A percentile compares a stretch with the other conserved stretches of the same genome.
Conservation (phyloP, 2,888 invertebrate genomes). For the Acrocyrtus sp. region DNA sequence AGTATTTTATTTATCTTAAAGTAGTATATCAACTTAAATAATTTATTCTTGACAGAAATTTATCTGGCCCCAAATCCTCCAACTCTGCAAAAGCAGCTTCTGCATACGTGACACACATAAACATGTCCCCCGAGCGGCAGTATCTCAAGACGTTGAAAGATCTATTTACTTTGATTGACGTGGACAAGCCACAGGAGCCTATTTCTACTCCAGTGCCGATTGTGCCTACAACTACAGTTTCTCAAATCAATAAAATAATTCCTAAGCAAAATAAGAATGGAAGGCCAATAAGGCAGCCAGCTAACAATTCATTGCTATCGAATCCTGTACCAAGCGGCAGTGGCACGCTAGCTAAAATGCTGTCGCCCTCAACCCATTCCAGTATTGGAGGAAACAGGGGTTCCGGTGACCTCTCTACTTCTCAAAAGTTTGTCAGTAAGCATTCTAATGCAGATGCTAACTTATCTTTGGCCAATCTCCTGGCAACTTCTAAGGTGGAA, state of each 20-base stretch:
- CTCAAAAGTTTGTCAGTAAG: constrained; percentile 33
- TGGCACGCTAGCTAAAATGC: constrained; percentile 58
- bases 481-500: constrained; percentile 69
- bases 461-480: constrained; percentile 69
- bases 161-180: constrained; percentile 12
- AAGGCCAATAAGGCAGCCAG: constrained; percentile 24
- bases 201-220: constrained; percentile 10
- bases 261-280: constrained; percentile 42
- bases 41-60: constrained; percentile 17
- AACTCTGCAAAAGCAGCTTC: background rate
- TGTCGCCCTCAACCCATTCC: constrained; percentile 55
- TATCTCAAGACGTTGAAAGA: constrained; percentile 31
- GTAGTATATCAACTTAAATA: background rate
- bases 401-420: constrained; percentile 15
- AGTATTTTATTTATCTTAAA: background rate
- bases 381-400: constrained; percentile 22
- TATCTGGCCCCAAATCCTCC: constrained; percentile 11
- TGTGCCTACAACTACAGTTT: constrained; percentile 5
- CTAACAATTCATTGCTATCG: constrained; percentile 22
- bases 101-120: background rate
- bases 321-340: constrained; percentile 38
- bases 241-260: constrained; percentile 1
- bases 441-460: constrained; percentile 44
- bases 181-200: constrained; percentile 30
- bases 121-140: constrained; percentile 10